A percentile compares a stretch with the other conserved stretches of the same genome.
Conservation (phyloP, 2,797 vertebrate species). For the Taeniopygia guttata region DNA sequence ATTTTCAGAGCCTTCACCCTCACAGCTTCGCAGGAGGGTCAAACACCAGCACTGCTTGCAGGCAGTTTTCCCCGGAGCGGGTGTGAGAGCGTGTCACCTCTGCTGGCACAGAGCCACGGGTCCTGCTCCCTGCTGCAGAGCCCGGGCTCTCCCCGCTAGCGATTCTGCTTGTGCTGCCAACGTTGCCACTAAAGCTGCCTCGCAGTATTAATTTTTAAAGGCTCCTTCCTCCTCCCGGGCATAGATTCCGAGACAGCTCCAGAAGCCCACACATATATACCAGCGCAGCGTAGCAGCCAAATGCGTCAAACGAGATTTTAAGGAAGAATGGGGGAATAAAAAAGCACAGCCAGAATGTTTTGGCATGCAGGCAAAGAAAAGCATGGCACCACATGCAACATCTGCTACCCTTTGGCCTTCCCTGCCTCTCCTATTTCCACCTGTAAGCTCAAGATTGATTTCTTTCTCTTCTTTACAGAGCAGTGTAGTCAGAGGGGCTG, state of each 20-base stretch:
- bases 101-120: constrained; percentile 13
- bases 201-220: constrained; percentile 62
- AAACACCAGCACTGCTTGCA: not conserved
- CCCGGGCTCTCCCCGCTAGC: not conserved
- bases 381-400: not conserved
- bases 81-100: constrained; percentile 41
- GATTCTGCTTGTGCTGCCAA: not conserved
- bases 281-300: not conserved
- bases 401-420: constrained; percentile 31
- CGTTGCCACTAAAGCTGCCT: constrained; percentile 46
- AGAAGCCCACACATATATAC: constrained; percentile 23
- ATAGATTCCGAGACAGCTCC: constrained; percentile 51
- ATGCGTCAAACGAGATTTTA: constrained; percentile 26
- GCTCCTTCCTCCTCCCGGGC: constrained; percentile 40
- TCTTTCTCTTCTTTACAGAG: not conserved
- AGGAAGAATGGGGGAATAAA: constrained; percentile 24
- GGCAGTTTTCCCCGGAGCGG: constrained; percentile 37
- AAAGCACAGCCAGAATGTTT: constrained; percentile 10
- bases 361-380: not conserved
- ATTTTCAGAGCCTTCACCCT: constrained; percentile 51
- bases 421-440: constrained; percentile 12
- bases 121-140: not conserved
- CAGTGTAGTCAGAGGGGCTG: not conserved
- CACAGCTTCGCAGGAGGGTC: constrained; percentile 54
- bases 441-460: constrained; percentile 45